Base-by-base conservation (phyloP, 2,888 invertebrate species). In the Catocala sponsa region DNA sequence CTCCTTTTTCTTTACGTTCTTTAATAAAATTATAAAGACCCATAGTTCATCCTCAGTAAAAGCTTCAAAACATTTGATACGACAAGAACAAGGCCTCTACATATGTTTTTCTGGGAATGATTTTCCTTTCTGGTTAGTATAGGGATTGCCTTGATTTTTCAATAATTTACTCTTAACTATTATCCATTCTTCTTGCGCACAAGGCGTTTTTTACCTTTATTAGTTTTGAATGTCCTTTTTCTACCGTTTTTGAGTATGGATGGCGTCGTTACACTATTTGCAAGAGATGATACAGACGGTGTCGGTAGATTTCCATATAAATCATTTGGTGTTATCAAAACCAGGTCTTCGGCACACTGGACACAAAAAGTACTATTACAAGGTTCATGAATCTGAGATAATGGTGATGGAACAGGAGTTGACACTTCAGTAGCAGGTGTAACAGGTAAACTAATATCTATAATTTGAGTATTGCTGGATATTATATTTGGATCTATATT, bases 171-270 rank as follows among this genome's bases (percentile, higher is more conserved):
- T 57, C 41, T 57, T 56, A 11, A 57, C 41, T 6, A 55, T 47
- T 41, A n/a, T 25, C 55, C 55, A 55, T 50, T 55, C 43, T 35
- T 60, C 56, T 56, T 59, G 42, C 52, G 56, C 48, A 56, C 42
- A 46, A 56, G 61, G 52, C 55, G 47, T 43, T 56, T 62, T 52
- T 62, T 62, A 13, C 61, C 61, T 42, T 52, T 61, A 55, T 61
- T 55, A 47, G 51, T 55, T 56, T 59, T 59, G 38, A 49, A 59
- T 41, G 59, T 59, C 35, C 53, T 59, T 43, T 59, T 59, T 48
- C 43, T 59, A 43, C 42, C 47, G 53, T 41, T 53, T 32, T 15
- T 58, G 44, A 43, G 49, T 43, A 33, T 50, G 47, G 42, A 33
- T 5, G 59, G 53, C 41, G 59, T 59, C 53, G 50, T 35, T 35